Conservation (phyloP, 2,888 invertebrate genomes). For the Drosophila vallismaia region DNA sequence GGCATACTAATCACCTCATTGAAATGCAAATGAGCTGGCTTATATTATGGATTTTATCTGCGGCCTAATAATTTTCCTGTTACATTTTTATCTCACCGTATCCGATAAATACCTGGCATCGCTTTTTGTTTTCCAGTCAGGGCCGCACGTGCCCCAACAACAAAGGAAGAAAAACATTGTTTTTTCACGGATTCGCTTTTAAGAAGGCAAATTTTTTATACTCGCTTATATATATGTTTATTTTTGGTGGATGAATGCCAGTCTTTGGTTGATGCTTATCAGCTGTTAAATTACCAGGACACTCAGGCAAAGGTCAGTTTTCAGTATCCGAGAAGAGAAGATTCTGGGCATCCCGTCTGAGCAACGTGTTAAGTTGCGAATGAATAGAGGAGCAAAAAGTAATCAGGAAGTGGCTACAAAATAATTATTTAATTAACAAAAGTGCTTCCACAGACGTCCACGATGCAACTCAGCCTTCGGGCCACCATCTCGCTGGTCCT, state of each 20-base stretch:
- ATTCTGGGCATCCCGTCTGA: slow-evolving; percentile 10
- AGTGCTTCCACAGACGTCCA: slow-evolving; percentile 46
- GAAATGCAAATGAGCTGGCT: slow-evolving; percentile 69
- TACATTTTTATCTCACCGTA: slow-evolving; percentile 46
- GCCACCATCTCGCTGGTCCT: slow-evolving; percentile 9
- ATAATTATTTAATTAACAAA: slow-evolving; percentile 80
- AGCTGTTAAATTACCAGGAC: slow-evolving; percentile 34
- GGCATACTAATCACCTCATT: slow-evolving; percentile 67
- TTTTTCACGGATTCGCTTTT: slow-evolving; percentile 1
- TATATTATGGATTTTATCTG: slow-evolving; percentile 61
- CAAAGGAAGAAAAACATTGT: slow-evolving; percentile 22
- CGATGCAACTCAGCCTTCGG: slow-evolving; percentile 18
- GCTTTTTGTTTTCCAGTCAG: slow-evolving; percentile 32
- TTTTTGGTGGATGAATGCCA: background rate
- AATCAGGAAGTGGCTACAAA: slow-evolving; percentile 76
- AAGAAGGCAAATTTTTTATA: slow-evolving; percentile 35
- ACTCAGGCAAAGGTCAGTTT: slow-evolving; percentile 32
- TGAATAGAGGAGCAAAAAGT: slow-evolving; percentile 62
- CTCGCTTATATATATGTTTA: background rate
- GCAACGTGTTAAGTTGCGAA: slow-evolving; percentile 56
- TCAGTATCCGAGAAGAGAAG: background rate
- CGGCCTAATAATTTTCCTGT: slow-evolving; percentile 58
- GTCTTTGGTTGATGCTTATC: slow-evolving; percentile 41
- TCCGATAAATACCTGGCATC: slow-evolving; percentile 48
- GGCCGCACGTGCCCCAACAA: slow-evolving; percentile 37